These are phyloP conservation scores for Hydropsyche betteni DNA, from an alignment of 2,888 invertebrate species.

Conservation along the genomic window DNA sequence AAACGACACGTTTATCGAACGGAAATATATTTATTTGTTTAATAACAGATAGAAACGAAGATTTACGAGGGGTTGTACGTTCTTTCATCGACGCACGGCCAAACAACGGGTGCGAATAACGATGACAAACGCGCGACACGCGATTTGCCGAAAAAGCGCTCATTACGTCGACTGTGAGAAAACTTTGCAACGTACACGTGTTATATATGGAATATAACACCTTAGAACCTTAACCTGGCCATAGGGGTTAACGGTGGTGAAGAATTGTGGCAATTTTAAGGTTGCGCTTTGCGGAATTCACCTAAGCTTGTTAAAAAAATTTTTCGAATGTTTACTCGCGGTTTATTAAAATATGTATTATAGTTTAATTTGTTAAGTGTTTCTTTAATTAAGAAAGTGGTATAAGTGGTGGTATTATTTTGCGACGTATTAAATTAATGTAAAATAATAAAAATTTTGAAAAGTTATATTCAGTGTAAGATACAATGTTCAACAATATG, in stretches of 20 bases:
- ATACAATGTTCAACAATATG: too few relatives aligned
- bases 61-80: conserved; percentile 13
- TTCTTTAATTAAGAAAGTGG: too few relatives aligned
- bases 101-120: conserved; percentile 27
- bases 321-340: too few relatives aligned
- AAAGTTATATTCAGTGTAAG: too few relatives aligned
- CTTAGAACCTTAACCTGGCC: not conserved
- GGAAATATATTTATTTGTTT: conserved; percentile 4
- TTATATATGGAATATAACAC: not conserved
- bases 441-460: too few relatives aligned
- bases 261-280: conserved; percentile 11
- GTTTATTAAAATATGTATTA: too few relatives aligned
- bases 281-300: not conserved
- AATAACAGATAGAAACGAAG: conserved; percentile 26
- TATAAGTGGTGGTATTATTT: too few relatives aligned
- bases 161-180: not conserved
- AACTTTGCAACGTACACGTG: conserved; percentile 15
- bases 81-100: conserved; percentile 23
- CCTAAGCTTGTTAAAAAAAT: not conserved
- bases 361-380: too few relatives aligned
- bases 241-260: not conserved
- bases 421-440: too few relatives aligned
- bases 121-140: conserved; percentile 30
- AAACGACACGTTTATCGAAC: too few relatives aligned
- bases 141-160: conserved; percentile 24